Evolutionary conservation across 2,113 vertebrate genomes (phyloP).

Genomic region (Physeter macrocephalus): DNA sequence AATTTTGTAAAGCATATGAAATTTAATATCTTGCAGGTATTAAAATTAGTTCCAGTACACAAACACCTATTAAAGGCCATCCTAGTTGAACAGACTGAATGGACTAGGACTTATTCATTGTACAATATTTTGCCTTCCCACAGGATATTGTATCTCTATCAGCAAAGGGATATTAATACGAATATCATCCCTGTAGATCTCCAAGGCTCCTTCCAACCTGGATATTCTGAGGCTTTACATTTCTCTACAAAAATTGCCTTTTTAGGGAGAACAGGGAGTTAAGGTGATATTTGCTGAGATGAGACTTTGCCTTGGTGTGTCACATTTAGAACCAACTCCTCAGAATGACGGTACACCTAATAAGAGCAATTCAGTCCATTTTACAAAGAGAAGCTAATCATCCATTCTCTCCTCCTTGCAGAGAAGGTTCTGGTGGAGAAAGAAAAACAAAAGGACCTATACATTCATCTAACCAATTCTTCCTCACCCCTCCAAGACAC

Average conservation of each 20-base stretch:
- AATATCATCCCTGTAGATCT: constrained; percentile 54
- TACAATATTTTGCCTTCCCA: constrained; percentile 48
- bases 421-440: neutral
- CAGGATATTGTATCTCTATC: constrained; percentile 64
- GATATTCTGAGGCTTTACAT: constrained; percentile 31
- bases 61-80: constrained; percentile 35
- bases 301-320: neutral
- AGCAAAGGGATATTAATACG: constrained; percentile 50
- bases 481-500: neutral
- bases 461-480: neutral
- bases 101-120: constrained; percentile 8
- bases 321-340: neutral
- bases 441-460: neutral
- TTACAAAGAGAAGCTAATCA: constrained; percentile 29
- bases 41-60: constrained; percentile 38
- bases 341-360: neutral
- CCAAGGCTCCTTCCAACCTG: neutral
- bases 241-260: constrained; percentile 16
- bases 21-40: constrained; percentile 51
- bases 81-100: constrained; percentile 19
- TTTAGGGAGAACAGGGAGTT: neutral
- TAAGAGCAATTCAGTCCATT: neutral
- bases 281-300: neutral
- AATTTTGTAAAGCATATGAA: constrained; percentile 47
- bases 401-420: neutral